Evolutionary conservation across 2,113 vertebrate species (phyloP), one percentile per base, ranked within the genome.

Genomic region (Tretioscincus oriximinensis): DNA sequence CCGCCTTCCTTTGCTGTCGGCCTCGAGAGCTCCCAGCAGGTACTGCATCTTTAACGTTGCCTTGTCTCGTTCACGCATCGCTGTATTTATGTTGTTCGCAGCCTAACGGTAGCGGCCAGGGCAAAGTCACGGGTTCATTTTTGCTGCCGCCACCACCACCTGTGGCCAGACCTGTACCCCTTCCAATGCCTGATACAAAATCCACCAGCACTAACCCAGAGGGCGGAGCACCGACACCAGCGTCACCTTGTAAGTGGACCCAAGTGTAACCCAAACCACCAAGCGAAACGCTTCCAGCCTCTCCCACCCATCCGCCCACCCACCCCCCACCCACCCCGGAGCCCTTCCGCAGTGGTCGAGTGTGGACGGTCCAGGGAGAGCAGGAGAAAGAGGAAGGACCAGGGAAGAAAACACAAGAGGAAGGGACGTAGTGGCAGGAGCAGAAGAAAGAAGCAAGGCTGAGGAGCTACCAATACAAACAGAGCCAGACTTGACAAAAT

Each of bases 111-210:
- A 96, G 96, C 95, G 95, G 97, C 96, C 96, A 98, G 97, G 97
- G 97, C 96, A 97, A 98, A 97, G 97, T 98, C 95, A 95, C 97
- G 92, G 97, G 97, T 95, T 97, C 96, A 96, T 98, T 98, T 97
- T 97, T 98, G 96, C 97, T 98, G 95, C 97, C 96, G 94, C 97
- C 97, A 93, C 97, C 97, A 93, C 97, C 97, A 96, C 97, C 97
- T 93, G 97, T 98, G 97, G 97, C 97, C 96, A 96, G 97, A 95
- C 97, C 97, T 95, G 96, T 98, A 96, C 97, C 97, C 97, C 97
- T 98, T 96, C 97, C 97, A 93, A 97, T 98, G 97, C 95, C 97
- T 95, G 97, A 98, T 96, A 96, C 97, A 97, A 98, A 98, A 97
- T 95, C 97, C 96, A 97, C 97, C 97, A 97, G 97, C 96, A 96